Evolutionary conservation across 2,888 invertebrate genomes (phyloP).

Genomic region (Lycophotia porphyrea): DNA sequence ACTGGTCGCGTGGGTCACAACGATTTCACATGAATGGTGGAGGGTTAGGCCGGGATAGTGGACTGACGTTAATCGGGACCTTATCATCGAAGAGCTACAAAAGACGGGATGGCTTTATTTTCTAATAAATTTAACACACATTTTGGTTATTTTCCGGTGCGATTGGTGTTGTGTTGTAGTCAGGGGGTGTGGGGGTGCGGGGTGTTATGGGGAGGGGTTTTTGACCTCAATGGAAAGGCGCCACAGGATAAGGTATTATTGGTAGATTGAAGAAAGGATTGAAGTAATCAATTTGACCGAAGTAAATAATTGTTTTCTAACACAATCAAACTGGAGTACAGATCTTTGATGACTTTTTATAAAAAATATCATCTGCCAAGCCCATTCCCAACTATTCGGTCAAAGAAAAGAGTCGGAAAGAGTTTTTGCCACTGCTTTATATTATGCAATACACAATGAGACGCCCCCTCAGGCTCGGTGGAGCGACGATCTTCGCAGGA

Average conservation of each 20-base stretch:
- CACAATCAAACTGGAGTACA: background rate
- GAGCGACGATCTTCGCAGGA: background rate
- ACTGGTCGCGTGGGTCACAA: slow-evolving; percentile 68
- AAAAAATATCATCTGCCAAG: background rate
- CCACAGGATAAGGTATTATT: background rate
- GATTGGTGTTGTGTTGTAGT: slow-evolving; percentile 35
- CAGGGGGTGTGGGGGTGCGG: too few relatives aligned
- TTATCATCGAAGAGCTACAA: slow-evolving; percentile 67
- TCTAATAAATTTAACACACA: slow-evolving; percentile 72
- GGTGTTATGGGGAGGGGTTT: background rate
- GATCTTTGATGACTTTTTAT: background rate
- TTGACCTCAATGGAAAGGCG: background rate
- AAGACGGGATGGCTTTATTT: slow-evolving; percentile 73
- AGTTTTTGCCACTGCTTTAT: background rate
- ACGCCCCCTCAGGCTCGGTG: background rate
- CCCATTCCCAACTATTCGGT: too few relatives aligned
- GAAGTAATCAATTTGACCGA: background rate
- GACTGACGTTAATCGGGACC: slow-evolving; percentile 65
- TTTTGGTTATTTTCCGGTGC: slow-evolving; percentile 44
- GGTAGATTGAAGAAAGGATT: background rate
- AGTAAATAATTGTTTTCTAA: background rate
- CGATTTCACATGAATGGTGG: slow-evolving; percentile 71
- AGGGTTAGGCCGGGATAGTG: slow-evolving; percentile 63
- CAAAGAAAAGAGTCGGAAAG: too few relatives aligned
- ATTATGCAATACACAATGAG: background rate